Conservation (phyloP, 2,888 invertebrate genomes). For the Micropterix aruncella region DNA sequence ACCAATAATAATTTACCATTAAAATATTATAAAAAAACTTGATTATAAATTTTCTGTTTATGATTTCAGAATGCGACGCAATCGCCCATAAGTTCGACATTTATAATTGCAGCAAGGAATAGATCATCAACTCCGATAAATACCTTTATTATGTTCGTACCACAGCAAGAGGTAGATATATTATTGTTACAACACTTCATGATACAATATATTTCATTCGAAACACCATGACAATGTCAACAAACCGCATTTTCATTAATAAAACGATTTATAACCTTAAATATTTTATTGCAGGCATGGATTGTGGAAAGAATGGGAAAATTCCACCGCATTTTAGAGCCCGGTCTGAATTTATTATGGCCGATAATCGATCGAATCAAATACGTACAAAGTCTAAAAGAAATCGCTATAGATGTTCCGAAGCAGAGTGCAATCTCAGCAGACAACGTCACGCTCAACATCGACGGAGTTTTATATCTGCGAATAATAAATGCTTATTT, state of each 20-base stretch:
- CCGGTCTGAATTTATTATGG: slow-evolving; percentile 84
- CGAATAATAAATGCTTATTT: slow-evolving; percentile 87
- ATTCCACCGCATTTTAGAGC: slow-evolving; percentile 84
- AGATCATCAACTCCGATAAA: slow-evolving; percentile 68
- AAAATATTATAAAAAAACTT: too few species aligned
- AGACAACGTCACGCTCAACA: slow-evolving; percentile 92
- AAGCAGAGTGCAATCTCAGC: slow-evolving; percentile 96
- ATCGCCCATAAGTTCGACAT: slow-evolving; percentile 4
- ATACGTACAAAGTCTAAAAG: slow-evolving; percentile 97
- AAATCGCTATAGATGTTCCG: slow-evolving; percentile 98
- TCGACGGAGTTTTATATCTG: slow-evolving; percentile 95
- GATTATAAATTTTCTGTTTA: too few species aligned
- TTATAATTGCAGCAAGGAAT: slow-evolving; percentile 15
- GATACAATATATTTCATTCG: too few species aligned
- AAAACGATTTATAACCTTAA: slow-evolving; percentile 2
- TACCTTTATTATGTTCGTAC: slow-evolving; percentile 92
- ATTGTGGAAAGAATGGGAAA: slow-evolving; percentile 97
- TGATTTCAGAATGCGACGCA: slow-evolving; percentile 2
- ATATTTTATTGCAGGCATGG: slow-evolving; percentile 61
- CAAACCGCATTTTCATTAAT: too few species aligned
- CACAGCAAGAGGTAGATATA: slow-evolving; percentile 94
- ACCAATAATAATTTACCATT: too few species aligned
- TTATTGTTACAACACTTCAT: too few species aligned
- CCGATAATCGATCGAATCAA: slow-evolving; percentile 87
- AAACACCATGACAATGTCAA: not conserved